These are phyloP conservation scores for Pantherophis alleghaniensis DNA, from an alignment of 2,797 vertebrate species.

Conservation along the genomic window DNA sequence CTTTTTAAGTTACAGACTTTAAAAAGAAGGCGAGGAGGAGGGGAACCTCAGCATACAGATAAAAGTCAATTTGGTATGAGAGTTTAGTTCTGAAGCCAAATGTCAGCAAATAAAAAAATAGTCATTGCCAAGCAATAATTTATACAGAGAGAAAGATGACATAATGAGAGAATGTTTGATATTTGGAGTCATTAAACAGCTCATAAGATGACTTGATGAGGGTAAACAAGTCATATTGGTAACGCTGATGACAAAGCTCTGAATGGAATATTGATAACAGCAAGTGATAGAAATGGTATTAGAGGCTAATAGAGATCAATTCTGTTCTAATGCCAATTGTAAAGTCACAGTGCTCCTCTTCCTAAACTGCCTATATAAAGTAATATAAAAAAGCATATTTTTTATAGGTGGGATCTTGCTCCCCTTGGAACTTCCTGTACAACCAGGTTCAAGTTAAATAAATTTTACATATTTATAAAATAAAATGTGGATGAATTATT, in stretches of 20 bases:
- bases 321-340: not conserved
- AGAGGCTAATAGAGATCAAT: not conserved
- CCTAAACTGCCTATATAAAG: not conserved
- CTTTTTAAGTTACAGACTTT: constrained; percentile 29
- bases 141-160: constrained; percentile 10
- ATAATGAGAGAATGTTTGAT: not conserved
- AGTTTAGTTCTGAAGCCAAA: constrained; percentile 23
- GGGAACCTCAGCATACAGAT: not conserved
- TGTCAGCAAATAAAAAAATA: constrained; percentile 38
- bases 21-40: not conserved
- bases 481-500: not conserved
- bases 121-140: constrained; percentile 18
- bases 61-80: not conserved
- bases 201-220: constrained; percentile 30
- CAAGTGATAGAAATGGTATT: constrained; percentile 27
- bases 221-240: not conserved
- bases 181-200: constrained; percentile 6
- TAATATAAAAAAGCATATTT: not conserved
- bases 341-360: not conserved
- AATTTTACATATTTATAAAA: not conserved
- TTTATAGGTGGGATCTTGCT: not conserved
- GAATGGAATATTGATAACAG: constrained; percentile 18
- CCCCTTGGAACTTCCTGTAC: not conserved
- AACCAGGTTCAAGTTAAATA: not conserved
- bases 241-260: constrained; percentile 21